A percentile compares a stretch with the other conserved stretches of the same genome.
These are phyloP conservation scores for Trachelus tabidus DNA, from an alignment of 2,888 invertebrate species.

Conservation along the genomic window DNA sequence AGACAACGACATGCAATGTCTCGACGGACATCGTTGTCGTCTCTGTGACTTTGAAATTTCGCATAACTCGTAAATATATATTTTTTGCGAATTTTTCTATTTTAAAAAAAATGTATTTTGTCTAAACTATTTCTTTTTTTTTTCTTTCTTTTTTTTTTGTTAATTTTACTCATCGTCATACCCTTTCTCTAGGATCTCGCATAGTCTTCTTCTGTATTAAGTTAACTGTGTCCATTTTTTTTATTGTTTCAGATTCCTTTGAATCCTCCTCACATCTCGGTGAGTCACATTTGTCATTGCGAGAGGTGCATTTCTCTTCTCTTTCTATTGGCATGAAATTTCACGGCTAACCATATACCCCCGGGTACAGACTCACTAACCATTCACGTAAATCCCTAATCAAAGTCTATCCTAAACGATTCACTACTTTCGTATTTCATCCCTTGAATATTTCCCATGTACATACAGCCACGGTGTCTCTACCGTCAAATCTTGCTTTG, in stretches of 20 bases:
- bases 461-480: neutral
- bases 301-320: neutral
- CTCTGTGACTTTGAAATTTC: too few species aligned
- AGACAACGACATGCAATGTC: neutral
- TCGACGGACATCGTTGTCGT: neutral
- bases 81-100: too few species aligned
- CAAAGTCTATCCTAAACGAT: neutral
- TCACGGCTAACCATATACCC: neutral
- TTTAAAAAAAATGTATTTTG: too few species aligned
- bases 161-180: neutral
- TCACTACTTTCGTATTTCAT: too few species aligned
- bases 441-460: neutral
- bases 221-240: conserved; percentile 29
- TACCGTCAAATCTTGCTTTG: neutral
- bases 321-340: neutral
- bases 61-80: too few species aligned
- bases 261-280: conserved; percentile 62
- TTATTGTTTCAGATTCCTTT: conserved; percentile 62
- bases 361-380: neutral
- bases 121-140: neutral
- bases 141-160: neutral
- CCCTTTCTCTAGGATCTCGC: neutral
- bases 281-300: conserved; percentile 45
- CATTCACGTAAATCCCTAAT: neutral
- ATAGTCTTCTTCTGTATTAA: neutral